Percentiles rank a stretch among this genome's conserved stretches.
These are phyloP conservation scores for Micoletzkya japonica DNA, from an alignment of 2,888 invertebrate species.

Conservation along the genomic window DNA sequence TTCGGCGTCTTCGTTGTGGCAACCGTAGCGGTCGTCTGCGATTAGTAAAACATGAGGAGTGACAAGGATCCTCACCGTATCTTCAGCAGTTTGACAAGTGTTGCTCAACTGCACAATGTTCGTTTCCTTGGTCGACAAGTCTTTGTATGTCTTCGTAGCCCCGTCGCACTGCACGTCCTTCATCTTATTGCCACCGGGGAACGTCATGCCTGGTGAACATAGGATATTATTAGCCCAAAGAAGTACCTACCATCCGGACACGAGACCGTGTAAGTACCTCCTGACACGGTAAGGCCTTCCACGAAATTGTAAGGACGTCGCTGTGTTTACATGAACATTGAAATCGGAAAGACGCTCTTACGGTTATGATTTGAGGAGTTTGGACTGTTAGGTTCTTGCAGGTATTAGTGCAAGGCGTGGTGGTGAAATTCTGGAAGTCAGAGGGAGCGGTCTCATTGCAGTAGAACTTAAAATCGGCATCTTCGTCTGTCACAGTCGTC, in stretches of 20 bases:
- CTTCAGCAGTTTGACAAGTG: neutral
- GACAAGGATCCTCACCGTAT: neutral
- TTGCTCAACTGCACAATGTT: conserved; percentile 6
- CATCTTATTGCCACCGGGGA: neutral
- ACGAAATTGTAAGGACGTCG: neutral
- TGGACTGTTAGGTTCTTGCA: conserved; percentile 8
- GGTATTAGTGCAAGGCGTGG: conserved; percentile 17
- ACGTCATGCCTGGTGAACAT: neutral
- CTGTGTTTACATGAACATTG: neutral
- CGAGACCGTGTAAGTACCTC: neutral
- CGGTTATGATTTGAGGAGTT: neutral
- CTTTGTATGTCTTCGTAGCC: conserved; percentile 21
- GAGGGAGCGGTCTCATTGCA: neutral
- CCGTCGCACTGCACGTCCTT: conserved; percentile 15
- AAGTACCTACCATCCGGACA: neutral
- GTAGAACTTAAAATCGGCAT: neutral
- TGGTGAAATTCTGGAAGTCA: conserved; percentile 14
- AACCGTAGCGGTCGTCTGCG: neutral
- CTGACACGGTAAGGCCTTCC: neutral
- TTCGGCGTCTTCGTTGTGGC: neutral
- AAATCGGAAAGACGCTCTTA: neutral
- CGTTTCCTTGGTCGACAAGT: neutral
- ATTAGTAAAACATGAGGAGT: neutral
- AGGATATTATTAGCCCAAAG: neutral
- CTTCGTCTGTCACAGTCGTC: neutral